phyloP scores from a whole-genome alignment of 2,888 invertebrate species.

The Carabus problematicus region DNA sequence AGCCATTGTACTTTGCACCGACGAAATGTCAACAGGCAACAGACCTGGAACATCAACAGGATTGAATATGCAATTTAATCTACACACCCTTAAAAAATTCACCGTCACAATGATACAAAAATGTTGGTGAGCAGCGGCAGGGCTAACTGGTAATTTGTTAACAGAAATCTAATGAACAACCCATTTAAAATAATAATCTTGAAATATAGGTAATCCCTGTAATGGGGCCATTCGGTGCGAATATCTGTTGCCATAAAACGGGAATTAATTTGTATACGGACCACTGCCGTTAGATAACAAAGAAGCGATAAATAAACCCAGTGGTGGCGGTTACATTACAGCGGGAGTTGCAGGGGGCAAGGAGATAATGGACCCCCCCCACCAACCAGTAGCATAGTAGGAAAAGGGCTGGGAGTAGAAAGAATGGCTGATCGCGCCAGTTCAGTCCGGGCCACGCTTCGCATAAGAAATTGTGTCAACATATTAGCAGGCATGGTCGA shows the following conservation, averaged over 20 bases:
- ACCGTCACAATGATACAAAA: no score
- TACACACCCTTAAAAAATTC: no score
- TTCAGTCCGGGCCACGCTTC: slow-evolving; percentile 54
- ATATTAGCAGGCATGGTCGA: slow-evolving; percentile 50
- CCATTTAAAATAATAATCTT: slow-evolving; percentile 48
- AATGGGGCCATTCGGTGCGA: slow-evolving; percentile 43
- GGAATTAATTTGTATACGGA: slow-evolving; percentile 43
- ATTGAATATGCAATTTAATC: no score
- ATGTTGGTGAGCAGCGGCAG: no score
- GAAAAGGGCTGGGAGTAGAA: no score
- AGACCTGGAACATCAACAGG: no score
- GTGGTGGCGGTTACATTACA: slow-evolving; percentile 14
- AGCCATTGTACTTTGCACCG: slow-evolving; percentile 42
- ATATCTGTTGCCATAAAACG: slow-evolving; percentile 44
- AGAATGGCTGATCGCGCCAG: slow-evolving; percentile 52
- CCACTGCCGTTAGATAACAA: slow-evolving; percentile 39
- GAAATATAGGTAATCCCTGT: slow-evolving; percentile 43
- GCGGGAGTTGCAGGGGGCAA: neutral
- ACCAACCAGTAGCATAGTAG: neutral
- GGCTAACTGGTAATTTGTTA: slow-evolving; percentile 43
- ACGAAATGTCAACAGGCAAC: neutral
- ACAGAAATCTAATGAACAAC: slow-evolving; percentile 47
- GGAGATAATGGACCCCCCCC: neutral
- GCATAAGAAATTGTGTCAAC: slow-evolving; percentile 58
- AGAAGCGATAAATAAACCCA: slow-evolving; percentile 40